Evolutionary conservation across 2,113 vertebrate species (phyloP).

Genomic region (Orthonyx spaldingii): DNA sequence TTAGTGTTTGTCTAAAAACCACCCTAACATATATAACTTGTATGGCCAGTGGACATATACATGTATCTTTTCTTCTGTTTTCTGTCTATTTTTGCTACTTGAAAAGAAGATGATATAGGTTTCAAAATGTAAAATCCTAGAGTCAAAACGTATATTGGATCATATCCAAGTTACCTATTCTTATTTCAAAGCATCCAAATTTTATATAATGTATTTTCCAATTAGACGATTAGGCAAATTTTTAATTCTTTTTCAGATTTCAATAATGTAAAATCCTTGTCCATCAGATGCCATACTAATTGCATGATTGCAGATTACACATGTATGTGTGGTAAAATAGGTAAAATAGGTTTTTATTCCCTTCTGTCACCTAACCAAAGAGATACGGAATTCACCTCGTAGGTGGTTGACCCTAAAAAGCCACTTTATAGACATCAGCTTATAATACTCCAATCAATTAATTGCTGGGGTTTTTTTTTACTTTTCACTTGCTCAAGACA

Average conservation of each 20-base stretch:
- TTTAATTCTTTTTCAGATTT: background rate
- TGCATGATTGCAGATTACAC: background rate
- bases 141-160: background rate
- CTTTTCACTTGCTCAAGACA: background rate
- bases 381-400: background rate
- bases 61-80: accelerated
- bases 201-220: background rate
- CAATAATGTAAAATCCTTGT: background rate
- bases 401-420: background rate
- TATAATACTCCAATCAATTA: background rate
- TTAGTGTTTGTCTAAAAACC: background rate
- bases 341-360: background rate
- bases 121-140: background rate
- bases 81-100: background rate
- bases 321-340: background rate
- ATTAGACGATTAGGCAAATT: background rate
- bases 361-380: background rate
- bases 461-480: background rate
- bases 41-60: background rate
- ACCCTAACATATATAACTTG: background rate
- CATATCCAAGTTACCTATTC: background rate
- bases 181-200: background rate
- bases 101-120: background rate
- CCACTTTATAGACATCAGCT: background rate
- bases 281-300: background rate